Base-by-base conservation (phyloP, 1,140 invertebrate genomes). In the Tetragonula clypearis region DNA sequence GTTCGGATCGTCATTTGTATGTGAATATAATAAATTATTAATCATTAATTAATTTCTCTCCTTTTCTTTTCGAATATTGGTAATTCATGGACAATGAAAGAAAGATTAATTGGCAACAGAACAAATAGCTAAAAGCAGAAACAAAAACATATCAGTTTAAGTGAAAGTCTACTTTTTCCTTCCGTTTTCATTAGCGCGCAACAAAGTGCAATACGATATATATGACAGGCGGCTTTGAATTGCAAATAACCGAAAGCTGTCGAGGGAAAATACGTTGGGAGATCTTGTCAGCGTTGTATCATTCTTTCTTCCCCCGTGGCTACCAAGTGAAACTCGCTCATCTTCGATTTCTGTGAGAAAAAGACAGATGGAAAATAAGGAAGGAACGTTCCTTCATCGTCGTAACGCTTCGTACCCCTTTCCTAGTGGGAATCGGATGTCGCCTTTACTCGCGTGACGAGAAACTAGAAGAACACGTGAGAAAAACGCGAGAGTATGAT, bases 381-480 rank as follows among this genome's bases (percentile, higher is more conserved):
- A 49, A 60, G 35, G 79, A 11, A 41, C 30, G 14, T 69, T 81
- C 81, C 74, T 72, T 69, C 15, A 74, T 9, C 49, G 41, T 79
- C 56, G 71, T 55, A 86, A 82, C 72, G 74, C 19, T 23, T 53
- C 60, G 66, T 83, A 79, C 79, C 41, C 58, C 35, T 69, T 85
- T 82, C 35, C 73, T 72, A 88, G 87, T 89, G 87, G 88, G 88
- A 89, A 89, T 89, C 85, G 87, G 79, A 88, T 81, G 84, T 85
- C 76, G 88, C 62, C 80, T 88, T 80, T 88, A 89, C 68, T 89
- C 87, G 87, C 87, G 88, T 89, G 88, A 89, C 84, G 84, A 87
- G 77, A 82, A 74, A 80, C 66, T 82, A 82, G 62, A 79, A 62
- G 76, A 65, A 62, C 75, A 90, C 88, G 88, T 87, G 86, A 90